Conservation (phyloP, 2,113 vertebrate species). For the Hirundichthys speculiger region DNA sequence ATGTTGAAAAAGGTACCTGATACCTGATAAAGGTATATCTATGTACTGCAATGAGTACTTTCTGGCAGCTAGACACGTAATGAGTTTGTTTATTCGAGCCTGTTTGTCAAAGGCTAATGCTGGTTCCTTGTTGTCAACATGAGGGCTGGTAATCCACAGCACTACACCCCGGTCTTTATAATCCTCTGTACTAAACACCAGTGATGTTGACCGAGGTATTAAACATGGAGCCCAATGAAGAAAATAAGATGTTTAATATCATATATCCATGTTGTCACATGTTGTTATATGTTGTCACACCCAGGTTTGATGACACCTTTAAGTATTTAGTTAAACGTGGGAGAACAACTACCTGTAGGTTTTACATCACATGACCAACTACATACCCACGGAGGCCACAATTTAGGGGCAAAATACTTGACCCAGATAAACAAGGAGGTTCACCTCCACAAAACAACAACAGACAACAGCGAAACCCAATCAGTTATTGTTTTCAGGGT, state of each 20-base stretch:
- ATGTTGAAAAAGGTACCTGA: no score
- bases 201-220: slow-evolving; percentile 25
- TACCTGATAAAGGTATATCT: no score
- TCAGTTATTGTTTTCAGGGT: not conserved
- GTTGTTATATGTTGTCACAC: no score
- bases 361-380: no score
- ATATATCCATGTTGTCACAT: no score
- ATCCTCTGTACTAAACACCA: slow-evolving; percentile 14
- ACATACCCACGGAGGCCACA: not conserved
- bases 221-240: slow-evolving; percentile 12
- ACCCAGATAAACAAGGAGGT: slow-evolving; percentile 50
- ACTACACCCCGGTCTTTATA: slow-evolving; percentile 1
- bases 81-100: not conserved
- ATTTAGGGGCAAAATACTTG: slow-evolving; percentile 40
- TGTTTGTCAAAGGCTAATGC: not conserved
- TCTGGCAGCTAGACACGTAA: no score
- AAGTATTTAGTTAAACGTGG: not conserved
- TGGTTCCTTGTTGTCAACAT: not conserved
- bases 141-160: not conserved
- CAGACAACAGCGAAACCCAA: slow-evolving; percentile 1
- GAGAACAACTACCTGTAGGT: not conserved
- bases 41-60: no score
- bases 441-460: slow-evolving; percentile 4
- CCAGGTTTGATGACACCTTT: no score
- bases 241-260: no score